Base-by-base conservation (phyloP, 2,797 vertebrate species). In the Lagodon rhomboides region DNA sequence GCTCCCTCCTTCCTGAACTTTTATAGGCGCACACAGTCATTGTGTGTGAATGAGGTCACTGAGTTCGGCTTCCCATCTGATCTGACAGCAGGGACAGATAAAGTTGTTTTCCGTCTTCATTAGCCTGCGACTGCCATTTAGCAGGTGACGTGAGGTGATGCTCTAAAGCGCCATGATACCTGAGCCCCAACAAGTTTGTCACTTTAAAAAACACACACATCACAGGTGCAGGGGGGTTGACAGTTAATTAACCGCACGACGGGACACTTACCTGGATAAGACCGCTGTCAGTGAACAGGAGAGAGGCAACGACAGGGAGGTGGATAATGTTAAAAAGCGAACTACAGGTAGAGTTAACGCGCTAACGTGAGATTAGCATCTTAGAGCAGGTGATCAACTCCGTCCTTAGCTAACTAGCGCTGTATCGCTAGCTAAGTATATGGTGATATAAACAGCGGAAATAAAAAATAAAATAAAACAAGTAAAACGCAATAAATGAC, bases 311-410 rank as follows among this genome's bases (percentile, higher is more conserved):
- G 44, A 22, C 23, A 16, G 16, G 6, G 13, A 43, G 27, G 7
- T 13, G 9, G 34, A 1, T 13, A 1, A 9, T 20, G 9, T 30
- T 4, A 12, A 18, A 27, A 16, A 10, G 27, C 25, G 13, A 60
- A 44, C 51, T 22, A 22, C 62, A 51, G 58, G 53, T 75, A 73
- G 49, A n/a, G 44, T 56, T 54, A n/a, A 61, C 53, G 17, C 18
- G 84, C 63, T 87, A 85, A 72, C 59, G 7, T 68, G 22, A 77
- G 69, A 78, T 85, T 80, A 91, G 81, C 87, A 55, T 51, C n/a
- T 83, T 34, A 41, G 9, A 81, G 77, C 85, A 89, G 89, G 85
- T 90, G 82, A 72, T 34, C 44, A 20, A 55, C 73, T 73, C 64
- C 46, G 46, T 23, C 55, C 12, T 58, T 4, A 58, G 59, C 49